These are phyloP conservation scores for Pycnomerus fuliginosus DNA, from an alignment of 2,888 invertebrate genomes.

Conservation along the genomic window DNA sequence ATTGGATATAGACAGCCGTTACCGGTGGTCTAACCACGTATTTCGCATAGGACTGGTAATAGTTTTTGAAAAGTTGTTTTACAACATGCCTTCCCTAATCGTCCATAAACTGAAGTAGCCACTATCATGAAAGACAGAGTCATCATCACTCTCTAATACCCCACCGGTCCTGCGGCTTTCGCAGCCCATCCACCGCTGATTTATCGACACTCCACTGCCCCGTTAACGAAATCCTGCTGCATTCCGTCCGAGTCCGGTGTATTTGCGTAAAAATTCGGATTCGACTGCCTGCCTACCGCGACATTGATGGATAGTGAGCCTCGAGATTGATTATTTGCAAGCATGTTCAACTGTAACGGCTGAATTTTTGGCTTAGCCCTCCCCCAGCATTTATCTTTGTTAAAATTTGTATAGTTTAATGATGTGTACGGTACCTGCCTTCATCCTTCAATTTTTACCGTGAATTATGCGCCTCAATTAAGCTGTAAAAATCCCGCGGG, in stretches of 20 bases:
- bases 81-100: no score
- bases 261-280: background rate
- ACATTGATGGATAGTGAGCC: constrained; percentile 24
- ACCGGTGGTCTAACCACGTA: no score
- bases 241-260: background rate
- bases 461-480: constrained; percentile 1
- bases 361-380: constrained; percentile 17
- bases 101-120: no score
- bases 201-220: no score
- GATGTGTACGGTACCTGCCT: constrained; percentile 1
- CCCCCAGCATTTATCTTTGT: constrained; percentile 24
- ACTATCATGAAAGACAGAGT: no score
- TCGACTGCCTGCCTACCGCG: constrained; percentile 1
- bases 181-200: no score
- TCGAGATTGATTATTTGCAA: constrained; percentile 28
- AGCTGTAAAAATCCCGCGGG: background rate
- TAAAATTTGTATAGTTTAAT: constrained; percentile 18
- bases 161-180: no score
- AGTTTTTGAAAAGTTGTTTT: no score
- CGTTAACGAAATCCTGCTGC: background rate
- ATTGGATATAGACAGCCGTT: no score
- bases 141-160: no score
- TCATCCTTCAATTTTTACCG: background rate
- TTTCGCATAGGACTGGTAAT: no score
- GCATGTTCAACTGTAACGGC: constrained; percentile 16